phyloP scores from a whole-genome alignment of 1,140 invertebrate genomes.

The Meteorus sp. region DNA sequence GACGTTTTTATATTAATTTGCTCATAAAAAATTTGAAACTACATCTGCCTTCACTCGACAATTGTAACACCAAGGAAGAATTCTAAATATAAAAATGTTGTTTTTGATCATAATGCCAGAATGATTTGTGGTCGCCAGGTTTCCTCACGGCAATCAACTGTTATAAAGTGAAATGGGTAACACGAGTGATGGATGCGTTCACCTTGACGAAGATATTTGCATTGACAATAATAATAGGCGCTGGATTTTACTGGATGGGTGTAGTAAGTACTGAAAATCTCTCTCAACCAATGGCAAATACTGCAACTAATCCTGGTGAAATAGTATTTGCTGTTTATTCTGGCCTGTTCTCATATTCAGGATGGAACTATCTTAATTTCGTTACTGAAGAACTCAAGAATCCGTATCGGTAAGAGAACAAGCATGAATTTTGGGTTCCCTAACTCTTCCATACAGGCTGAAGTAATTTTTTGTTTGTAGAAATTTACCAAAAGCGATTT shows the following conservation, averaged over 20 bases:
- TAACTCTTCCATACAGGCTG: too few relatives aligned
- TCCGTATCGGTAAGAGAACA: conserved; percentile 85
- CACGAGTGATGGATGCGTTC: conserved; percentile 85
- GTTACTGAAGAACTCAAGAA: conserved; percentile 95
- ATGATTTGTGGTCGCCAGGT: too few relatives aligned
- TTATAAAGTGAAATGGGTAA: conserved; percentile 84
- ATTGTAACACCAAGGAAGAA: too few relatives aligned
- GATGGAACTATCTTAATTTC: conserved; percentile 97
- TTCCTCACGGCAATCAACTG: conserved; percentile 87
- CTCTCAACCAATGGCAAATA: conserved; percentile 55
- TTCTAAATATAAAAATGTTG: too few relatives aligned
- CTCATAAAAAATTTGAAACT: too few relatives aligned
- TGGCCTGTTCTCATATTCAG: conserved; percentile 95
- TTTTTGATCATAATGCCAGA: too few relatives aligned
- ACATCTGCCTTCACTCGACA: too few relatives aligned
- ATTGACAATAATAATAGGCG: conserved; percentile 77
- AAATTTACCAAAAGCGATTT: conserved; percentile 93
- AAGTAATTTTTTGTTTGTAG: conserved; percentile 54
- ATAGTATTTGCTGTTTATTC: conserved; percentile 92
- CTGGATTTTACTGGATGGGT: conserved; percentile 77
- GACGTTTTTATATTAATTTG: too few relatives aligned
- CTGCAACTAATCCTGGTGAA: conserved; percentile 77
- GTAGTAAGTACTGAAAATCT: conserved; percentile 62
- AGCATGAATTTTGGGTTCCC: too few relatives aligned
- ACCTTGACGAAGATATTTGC: conserved; percentile 89